phyloP scores from a whole-genome alignment of 2,888 invertebrate species.

The Allacma fusca region DNA sequence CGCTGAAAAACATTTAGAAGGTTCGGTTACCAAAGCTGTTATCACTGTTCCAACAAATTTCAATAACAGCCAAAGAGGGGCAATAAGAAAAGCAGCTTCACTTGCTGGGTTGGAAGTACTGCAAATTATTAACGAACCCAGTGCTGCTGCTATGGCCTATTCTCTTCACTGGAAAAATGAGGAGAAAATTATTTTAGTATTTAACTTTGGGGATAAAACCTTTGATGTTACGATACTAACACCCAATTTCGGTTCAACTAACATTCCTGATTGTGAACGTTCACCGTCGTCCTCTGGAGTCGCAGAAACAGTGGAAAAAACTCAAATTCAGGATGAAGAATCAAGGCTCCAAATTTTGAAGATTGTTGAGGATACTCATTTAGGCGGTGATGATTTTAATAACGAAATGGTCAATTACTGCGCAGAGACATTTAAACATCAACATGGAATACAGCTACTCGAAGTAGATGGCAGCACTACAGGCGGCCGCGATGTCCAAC shows the following conservation, averaged over 20 bases:
- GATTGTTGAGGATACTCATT: background rate
- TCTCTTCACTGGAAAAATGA: background rate
- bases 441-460: background rate
- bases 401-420: background rate
- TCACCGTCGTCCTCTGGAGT: background rate
- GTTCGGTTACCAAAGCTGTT: background rate
- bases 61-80: background rate
- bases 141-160: slow-evolving; percentile 2
- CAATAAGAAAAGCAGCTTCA: background rate
- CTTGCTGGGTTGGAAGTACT: slow-evolving; percentile 15
- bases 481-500: too few relatives aligned
- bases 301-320: too few relatives aligned
- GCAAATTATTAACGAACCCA: slow-evolving; percentile 23
- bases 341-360: background rate
- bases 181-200: background rate
- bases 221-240: too few relatives aligned
- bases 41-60: slow-evolving; percentile 8
- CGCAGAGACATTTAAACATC: background rate
- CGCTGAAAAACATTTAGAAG: background rate
- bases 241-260: background rate
- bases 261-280: too few relatives aligned
- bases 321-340: too few relatives aligned
- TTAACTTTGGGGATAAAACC: slow-evolving; percentile 11
- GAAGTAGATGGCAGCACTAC: background rate
- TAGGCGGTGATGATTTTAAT: too few relatives aligned